These are phyloP conservation scores for Athrips mouffetella DNA, from an alignment of 2,888 invertebrate genomes.

Conservation along the genomic window DNA sequence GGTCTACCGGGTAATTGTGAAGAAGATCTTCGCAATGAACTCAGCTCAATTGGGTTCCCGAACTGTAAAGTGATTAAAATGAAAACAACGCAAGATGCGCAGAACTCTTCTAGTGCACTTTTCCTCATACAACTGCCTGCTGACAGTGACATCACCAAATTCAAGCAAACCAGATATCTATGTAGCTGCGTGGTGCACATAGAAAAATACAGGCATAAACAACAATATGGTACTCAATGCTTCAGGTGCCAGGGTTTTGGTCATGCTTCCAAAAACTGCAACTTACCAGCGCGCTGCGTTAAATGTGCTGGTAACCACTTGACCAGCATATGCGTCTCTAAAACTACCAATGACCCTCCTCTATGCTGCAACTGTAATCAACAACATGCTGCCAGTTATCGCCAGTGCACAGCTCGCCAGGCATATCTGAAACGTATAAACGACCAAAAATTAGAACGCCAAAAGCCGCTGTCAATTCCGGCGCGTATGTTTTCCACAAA, in stretches of 20 bases:
- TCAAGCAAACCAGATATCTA: neutral
- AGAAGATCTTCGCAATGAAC: neutral
- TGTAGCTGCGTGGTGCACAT: neutral
- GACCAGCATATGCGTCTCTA: neutral
- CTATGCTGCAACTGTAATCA: neutral
- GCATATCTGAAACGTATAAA: neutral
- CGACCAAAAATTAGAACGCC: too few species aligned
- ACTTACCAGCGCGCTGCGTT: slow-evolving; percentile 2
- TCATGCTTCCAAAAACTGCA: slow-evolving; percentile 2
- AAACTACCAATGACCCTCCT: neutral
- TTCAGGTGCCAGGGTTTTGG: slow-evolving; percentile 2
- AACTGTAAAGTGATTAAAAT: too few species aligned
- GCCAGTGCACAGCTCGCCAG: neutral
- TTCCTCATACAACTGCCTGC: slow-evolving; percentile 1
- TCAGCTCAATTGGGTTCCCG: slow-evolving; percentile 1
- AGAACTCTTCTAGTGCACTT: neutral
- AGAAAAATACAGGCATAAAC: neutral
- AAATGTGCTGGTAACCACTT: neutral
- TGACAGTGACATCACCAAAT: neutral
- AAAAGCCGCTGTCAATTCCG: too few species aligned
- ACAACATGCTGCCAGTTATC: neutral
- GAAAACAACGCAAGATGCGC: neutral
- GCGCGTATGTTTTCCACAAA: too few species aligned
- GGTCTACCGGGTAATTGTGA: neutral
- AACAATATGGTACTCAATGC: neutral